phyloP scores from a whole-genome alignment of 2,888 invertebrate genomes.

The Drosophila bunnanda region DNA sequence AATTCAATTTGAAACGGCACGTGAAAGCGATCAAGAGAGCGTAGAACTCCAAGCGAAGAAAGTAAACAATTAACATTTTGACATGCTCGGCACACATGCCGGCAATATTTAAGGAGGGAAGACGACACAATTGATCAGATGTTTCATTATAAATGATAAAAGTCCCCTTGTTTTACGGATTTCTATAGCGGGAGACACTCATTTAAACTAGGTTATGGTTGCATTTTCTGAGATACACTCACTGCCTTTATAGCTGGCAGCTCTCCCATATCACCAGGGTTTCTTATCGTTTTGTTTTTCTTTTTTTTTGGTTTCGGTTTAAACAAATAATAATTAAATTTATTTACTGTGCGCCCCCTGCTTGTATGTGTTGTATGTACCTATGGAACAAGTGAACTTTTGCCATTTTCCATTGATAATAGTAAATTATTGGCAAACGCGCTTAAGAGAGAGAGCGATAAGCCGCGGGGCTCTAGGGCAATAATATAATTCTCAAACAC shows the following conservation, averaged over 20 bases:
- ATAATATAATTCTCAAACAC: conserved; percentile 34
- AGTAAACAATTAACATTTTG: conserved; percentile 10
- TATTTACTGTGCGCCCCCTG: conserved; percentile 8
- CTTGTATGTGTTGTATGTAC: conserved; percentile 1
- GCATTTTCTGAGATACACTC: neutral
- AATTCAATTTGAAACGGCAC: conserved; percentile 31
- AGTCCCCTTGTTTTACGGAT: neutral
- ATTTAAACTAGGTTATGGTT: conserved; percentile 31
- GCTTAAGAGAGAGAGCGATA: conserved; percentile 62
- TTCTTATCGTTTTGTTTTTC: conserved; percentile 28
- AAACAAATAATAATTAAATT: conserved; percentile 17
- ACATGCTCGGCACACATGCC: conserved; percentile 8
- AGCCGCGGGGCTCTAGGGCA: conserved; percentile 46
- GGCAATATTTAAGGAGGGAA: neutral
- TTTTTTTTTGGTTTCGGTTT: conserved; percentile 14
- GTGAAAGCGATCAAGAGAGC: conserved; percentile 37
- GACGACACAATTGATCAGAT: conserved; percentile 1
- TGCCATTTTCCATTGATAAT: conserved; percentile 61
- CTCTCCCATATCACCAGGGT: neutral
- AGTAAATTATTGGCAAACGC: conserved; percentile 63
- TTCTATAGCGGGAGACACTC: neutral
- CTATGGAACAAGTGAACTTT: conserved; percentile 39
- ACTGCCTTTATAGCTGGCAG: neutral
- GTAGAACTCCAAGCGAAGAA: conserved; percentile 14
- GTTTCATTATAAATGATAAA: neutral